Base-by-base conservation (phyloP, 2,797 vertebrate genomes). In the Melanotaenia parkinsoni region DNA sequence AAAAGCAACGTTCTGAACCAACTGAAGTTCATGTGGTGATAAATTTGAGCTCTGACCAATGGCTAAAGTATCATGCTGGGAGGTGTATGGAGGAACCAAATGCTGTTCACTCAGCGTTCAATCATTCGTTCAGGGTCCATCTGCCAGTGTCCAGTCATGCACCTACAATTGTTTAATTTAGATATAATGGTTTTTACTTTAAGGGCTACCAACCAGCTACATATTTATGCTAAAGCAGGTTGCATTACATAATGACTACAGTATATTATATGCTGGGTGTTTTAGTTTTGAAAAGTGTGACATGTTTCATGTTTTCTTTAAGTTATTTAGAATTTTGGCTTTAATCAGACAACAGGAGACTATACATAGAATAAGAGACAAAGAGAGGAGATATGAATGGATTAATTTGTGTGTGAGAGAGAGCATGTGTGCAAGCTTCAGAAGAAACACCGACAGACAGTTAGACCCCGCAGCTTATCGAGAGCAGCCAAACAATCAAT, bases 51-150 rank as follows among this genome's bases (percentile, higher is more conserved):
- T 63, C 40, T 2, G 63, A 82, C 75, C 83, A 85, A 70, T 71
- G 66, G 68, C 80, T 77, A 80, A 53, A 37, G 43, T 47, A 10
- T 67, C 90, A 65, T 62, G 74, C 84, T 74, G 85, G 33, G 82
- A 75, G 33, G 63, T 74, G 73, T 13, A 28, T 22, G 57, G 38
- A 72, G 67, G 50, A 86, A 82, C 83, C 81, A 73, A 85, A 85
- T 67, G 81, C 66, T 53, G 43, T 33, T 58, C 30, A 57, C 61
- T 70, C 56, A 78, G 59, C n/a, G 62, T 58, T 86, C 85, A 89
- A 59, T 88, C 88, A 89, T 64, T 88, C 75, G 33, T 81, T 86
- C 67, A 86, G 22, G 73, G 58, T 57, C 90, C 88, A 38, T 91
- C 84, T 91, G 90, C 80, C 77, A 71, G 61, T 28, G 32, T 54